Evolutionary conservation across 2,888 invertebrate species (phyloP).

Genomic region (Drosophila melanocephala): DNA sequence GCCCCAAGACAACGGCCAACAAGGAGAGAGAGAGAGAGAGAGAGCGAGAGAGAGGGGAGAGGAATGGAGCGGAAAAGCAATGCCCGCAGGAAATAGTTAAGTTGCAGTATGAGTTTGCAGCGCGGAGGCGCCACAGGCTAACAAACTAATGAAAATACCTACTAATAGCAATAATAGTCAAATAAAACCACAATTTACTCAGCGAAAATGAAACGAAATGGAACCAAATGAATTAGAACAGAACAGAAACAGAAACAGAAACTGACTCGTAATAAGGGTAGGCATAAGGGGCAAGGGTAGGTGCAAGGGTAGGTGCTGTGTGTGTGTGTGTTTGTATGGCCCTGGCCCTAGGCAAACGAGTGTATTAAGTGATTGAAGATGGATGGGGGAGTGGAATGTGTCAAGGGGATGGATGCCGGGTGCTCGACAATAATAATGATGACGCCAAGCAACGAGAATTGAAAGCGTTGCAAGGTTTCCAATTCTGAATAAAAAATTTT

Average conservation of each 20-base stretch:
- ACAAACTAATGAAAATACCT: constrained; percentile 58
- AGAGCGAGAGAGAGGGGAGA: not conserved
- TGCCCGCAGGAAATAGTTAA: constrained; percentile 10
- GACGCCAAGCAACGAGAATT: constrained; percentile 32
- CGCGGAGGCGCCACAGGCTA: not conserved
- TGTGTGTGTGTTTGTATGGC: constrained; percentile 22
- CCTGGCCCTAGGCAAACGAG: constrained; percentile 57
- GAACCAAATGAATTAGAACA: constrained; percentile 27
- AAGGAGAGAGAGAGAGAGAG: not conserved
- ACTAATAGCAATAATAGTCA: constrained; percentile 61
- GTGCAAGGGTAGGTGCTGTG: not conserved
- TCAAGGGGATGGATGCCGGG: constrained; percentile 4
- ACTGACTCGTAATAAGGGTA: not conserved
- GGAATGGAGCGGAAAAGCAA: not conserved
- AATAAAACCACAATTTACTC: constrained; percentile 45
- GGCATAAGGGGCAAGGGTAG: not conserved
- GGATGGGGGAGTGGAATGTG: not conserved
- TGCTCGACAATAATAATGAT: constrained; percentile 27
- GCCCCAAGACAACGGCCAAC: not conserved
- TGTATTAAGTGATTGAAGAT: constrained; percentile 52
- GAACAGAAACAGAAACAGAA: not conserved
- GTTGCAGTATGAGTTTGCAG: constrained; percentile 8
- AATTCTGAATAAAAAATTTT: constrained; percentile 23
- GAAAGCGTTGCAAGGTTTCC: constrained; percentile 28
- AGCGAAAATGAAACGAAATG: constrained; percentile 25